These are phyloP conservation scores for Carassius gibelio DNA, from an alignment of 2,113 vertebrate species.

Conservation along the genomic window DNA sequence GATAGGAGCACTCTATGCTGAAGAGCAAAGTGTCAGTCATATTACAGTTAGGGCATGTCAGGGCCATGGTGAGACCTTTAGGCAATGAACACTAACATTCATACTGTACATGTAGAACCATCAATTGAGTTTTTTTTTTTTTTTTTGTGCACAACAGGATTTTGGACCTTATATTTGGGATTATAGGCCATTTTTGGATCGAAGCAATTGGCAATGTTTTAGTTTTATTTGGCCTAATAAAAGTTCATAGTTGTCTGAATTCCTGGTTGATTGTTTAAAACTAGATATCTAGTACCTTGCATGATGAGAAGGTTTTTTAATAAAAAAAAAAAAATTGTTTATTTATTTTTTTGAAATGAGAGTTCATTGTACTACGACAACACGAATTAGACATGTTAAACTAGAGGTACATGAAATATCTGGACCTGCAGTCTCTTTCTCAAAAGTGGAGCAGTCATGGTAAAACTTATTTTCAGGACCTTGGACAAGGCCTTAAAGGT, in stretches of 20 bases:
- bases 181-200: not conserved
- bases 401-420: not conserved
- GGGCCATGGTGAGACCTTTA: conserved; percentile 82
- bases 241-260: not conserved
- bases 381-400: not conserved
- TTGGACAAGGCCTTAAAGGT: conserved; percentile 11
- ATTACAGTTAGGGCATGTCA: conserved; percentile 86
- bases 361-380: not conserved
- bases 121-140: not conserved
- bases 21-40: conserved; percentile 87
- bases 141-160: conserved; percentile 70
- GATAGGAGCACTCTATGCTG: conserved; percentile 88
- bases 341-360: too few species aligned
- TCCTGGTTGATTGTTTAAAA: not conserved
- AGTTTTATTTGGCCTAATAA: not conserved
- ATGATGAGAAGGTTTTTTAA: not conserved
- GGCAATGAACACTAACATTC: not conserved
- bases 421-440: not conserved
- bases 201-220: not conserved
- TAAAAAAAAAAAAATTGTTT: too few species aligned
- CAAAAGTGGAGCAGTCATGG: not conserved
- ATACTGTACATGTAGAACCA: not conserved
- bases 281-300: not conserved
- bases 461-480: not conserved
- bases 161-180: conserved; percentile 71